phyloP scores from a whole-genome alignment of 2,797 vertebrate species.

The Phrynocephalus vlangalii region DNA sequence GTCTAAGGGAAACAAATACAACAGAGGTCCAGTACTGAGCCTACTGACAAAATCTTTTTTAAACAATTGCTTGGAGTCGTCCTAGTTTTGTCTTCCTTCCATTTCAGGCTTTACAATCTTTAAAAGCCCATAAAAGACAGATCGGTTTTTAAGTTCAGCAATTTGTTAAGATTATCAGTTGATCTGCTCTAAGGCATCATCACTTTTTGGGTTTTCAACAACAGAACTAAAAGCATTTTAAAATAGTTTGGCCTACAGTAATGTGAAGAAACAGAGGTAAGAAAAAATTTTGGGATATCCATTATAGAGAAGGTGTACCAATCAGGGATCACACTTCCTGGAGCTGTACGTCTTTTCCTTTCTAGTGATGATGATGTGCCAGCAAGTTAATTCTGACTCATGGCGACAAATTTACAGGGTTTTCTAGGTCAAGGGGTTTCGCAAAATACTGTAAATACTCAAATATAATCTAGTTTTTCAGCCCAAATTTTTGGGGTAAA shows the following conservation, averaged over 20 bases:
- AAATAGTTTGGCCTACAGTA: neutral
- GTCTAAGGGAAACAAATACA: constrained; percentile 23
- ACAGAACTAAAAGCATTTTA: neutral
- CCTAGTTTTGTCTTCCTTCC: constrained; percentile 41
- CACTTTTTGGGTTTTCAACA: neutral
- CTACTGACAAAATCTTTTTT: constrained; percentile 45
- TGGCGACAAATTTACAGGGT: too few relatives aligned
- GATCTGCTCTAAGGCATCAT: constrained; percentile 16
- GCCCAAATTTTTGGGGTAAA: too few relatives aligned
- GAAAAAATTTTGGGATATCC: neutral
- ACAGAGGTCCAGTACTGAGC: constrained; percentile 31
- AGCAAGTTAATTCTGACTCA: too few relatives aligned
- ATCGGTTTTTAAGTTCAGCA: constrained; percentile 18
- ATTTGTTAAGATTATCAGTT: constrained; percentile 18
- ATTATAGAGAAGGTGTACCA: neutral
- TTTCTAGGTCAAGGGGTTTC: too few relatives aligned
- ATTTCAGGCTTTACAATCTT: constrained; percentile 51
- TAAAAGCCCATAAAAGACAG: constrained; percentile 47
- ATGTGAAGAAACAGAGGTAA: constrained; percentile 16
- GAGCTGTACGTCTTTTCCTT: neutral
- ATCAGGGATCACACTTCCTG: neutral
- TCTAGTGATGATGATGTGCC: neutral
- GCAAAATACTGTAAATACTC: too few relatives aligned
- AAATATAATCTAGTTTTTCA: too few relatives aligned
- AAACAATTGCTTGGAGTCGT: constrained; percentile 42